Evolutionary conservation across 1,140 invertebrate species (phyloP), one percentile per base, ranked within the genome.

Genomic region (Ptiloglossa arizonensis): DNA sequence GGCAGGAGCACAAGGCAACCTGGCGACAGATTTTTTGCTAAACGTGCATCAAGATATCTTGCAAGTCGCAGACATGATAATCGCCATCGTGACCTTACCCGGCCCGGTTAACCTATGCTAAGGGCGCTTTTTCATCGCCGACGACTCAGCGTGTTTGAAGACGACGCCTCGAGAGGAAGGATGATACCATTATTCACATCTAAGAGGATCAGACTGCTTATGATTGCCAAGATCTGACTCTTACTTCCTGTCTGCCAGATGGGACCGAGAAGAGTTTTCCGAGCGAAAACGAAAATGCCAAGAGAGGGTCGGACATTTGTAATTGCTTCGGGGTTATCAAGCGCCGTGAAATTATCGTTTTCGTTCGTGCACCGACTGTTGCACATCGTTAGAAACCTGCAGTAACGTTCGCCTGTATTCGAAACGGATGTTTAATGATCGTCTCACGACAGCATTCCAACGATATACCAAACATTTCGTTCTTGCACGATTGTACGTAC

Each of bases 171-270:
- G 48, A 64, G 68, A 66, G 63, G 46, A 68, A 83, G 35, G 35
- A 83, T 67, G 67, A 62, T 72, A 77, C 74, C 82, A 82, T 86
- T 79, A 79, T 85, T 86, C 79, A 79, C 60, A 32, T 81, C 74
- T 86, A 86, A 86, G 82, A 85, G 75, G 83, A 85, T 86, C 72
- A 79, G 70, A 32, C 74, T 82, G 74, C 79, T 84, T 81, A 81
- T 79, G 83, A 85, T 79, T 80, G 66, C 66, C 72, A 74, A 82
- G 81, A 79, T 68, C 71, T 50, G n/a, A 32, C 59, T 73, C 27
- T 22, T 8, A 15, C 2, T 75, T 64, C 6, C 17, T 15, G n/a
- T 44, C n/a, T n/a, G 32, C 41, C 11, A 24, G 3, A 17, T 6
- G 6, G 4, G 8, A 2, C 1, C 3, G 4, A 11, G 6, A 24